Evolutionary conservation across 2,888 invertebrate genomes (phyloP).

Genomic region (Drosophila fungiperda): DNA sequence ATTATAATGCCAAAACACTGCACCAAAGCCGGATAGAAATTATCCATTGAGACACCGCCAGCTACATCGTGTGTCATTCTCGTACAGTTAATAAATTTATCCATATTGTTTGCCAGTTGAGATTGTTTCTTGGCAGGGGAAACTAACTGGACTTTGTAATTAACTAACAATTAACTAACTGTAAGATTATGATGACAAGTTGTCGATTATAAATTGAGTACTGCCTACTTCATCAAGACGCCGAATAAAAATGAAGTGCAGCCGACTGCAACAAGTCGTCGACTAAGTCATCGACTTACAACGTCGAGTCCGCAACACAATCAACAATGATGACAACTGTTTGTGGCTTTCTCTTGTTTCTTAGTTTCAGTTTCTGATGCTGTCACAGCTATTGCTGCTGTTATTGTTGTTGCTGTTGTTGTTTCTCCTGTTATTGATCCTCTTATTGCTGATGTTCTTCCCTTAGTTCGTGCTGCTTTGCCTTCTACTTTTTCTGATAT

Average conservation of each 20-base stretch:
- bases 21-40: slow-evolving; percentile 95
- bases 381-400: slow-evolving; percentile 9
- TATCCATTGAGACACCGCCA: slow-evolving; percentile 87
- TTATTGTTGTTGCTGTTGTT: not conserved
- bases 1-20: slow-evolving; percentile 96
- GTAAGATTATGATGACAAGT: not conserved
- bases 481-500: too few relatives aligned
- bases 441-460: too few relatives aligned
- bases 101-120: not conserved
- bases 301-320: slow-evolving; percentile 47
- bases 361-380: slow-evolving; percentile 10
- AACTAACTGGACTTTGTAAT: not conserved
- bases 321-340: slow-evolving; percentile 8
- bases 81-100: not conserved
- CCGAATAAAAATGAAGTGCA: slow-evolving; percentile 24
- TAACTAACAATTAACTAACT: not conserved
- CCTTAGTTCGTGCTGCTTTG: too few relatives aligned
- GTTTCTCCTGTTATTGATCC: not conserved
- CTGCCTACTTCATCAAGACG: not conserved
- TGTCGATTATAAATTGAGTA: not conserved
- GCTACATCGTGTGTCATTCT: slow-evolving; percentile 57
- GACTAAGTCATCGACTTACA: slow-evolving; percentile 63
- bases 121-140: not conserved
- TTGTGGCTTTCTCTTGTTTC: not conserved
- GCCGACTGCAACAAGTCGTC: slow-evolving; percentile 65